Conservation (phyloP, 2,888 invertebrate genomes). For the Apotomis betuletana region DNA sequence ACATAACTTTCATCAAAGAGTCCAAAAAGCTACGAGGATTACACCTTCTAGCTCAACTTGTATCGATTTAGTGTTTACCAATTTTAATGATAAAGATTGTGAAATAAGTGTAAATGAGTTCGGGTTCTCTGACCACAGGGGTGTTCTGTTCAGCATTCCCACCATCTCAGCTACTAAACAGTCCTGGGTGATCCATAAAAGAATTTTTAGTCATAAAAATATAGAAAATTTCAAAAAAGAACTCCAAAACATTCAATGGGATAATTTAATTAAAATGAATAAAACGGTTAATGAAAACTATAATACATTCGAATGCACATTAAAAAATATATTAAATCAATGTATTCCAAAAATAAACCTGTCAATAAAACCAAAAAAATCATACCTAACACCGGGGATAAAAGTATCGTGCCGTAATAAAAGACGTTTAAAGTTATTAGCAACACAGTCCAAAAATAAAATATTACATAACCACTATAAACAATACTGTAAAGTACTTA, state of each 20-base stretch:
- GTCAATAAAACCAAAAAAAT: neutral
- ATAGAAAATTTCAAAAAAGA: neutral
- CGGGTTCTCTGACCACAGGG: slow-evolving; percentile 20
- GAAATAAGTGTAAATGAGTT: neutral
- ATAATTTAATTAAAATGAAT: neutral
- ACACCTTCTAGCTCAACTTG: slow-evolving; percentile 1
- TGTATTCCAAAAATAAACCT: slow-evolving; percentile 1
- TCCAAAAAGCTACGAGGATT: neutral
- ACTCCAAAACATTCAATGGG: neutral
- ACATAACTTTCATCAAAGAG: slow-evolving; percentile 7
- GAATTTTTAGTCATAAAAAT: neutral
- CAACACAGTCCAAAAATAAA: neutral
- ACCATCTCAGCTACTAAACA: neutral
- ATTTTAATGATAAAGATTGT: slow-evolving; percentile 4
- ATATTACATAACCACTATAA: too few relatives aligned
- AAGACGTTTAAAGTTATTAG: neutral
- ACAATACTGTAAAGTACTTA: slow-evolving; percentile 4
- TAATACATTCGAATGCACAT: neutral
- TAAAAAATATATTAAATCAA: neutral
- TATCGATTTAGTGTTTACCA: slow-evolving; percentile 35
- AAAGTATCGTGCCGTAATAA: slow-evolving; percentile 3
- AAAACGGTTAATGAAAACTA: slow-evolving; percentile 3
- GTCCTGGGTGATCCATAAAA: neutral
- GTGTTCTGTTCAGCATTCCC: neutral
- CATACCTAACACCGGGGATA: neutral